phyloP scores from a whole-genome alignment of 2,113 vertebrate species.

The Heliornis fulica region DNA sequence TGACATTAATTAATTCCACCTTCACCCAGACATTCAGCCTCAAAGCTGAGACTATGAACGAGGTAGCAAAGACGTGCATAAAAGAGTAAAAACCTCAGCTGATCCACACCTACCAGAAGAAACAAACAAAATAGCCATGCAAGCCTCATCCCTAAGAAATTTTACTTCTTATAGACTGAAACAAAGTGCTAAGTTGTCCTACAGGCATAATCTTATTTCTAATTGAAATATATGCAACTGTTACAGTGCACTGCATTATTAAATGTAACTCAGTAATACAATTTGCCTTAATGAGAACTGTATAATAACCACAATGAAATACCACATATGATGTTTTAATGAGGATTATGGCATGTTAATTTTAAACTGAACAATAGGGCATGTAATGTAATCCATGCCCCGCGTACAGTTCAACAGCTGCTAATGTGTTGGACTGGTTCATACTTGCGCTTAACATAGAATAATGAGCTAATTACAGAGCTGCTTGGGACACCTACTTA shows the following conservation, averaged over 20 bases:
- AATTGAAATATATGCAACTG: background rate
- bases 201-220: constrained; percentile 22
- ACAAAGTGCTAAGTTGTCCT: background rate
- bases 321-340: constrained; percentile 62
- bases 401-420: constrained; percentile 36
- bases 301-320: constrained; percentile 56
- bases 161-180: background rate
- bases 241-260: constrained; percentile 25
- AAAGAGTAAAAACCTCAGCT: background rate
- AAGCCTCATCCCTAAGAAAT: background rate
- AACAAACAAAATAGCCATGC: background rate
- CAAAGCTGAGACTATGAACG: background rate
- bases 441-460: background rate
- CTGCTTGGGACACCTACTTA: background rate
- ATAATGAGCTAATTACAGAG: background rate
- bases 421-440: background rate
- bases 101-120: background rate
- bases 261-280: constrained; percentile 48
- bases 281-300: constrained; percentile 47
- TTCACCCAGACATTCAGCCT: background rate
- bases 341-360: constrained; percentile 54
- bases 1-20: background rate
- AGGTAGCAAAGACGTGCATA: background rate
- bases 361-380: constrained; percentile 61
- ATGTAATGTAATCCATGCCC: constrained; percentile 33